Evolutionary conservation across 1,140 invertebrate species (phyloP).

Genomic region (Phymastichus coffea): DNA sequence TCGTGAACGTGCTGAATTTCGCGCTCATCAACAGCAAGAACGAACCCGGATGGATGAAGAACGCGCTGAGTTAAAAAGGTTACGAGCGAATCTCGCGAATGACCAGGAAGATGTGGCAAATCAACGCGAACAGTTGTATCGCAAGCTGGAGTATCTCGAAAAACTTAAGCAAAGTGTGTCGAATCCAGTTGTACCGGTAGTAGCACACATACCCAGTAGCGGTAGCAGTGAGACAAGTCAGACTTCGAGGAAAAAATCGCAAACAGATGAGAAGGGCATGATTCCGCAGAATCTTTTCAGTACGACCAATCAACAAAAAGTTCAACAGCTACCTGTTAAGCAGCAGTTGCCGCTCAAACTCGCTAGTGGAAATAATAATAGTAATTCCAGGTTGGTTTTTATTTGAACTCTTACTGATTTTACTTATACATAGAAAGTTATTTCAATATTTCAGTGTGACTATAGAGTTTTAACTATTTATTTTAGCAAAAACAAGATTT

Average conservation of each 20-base stretch:
- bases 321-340: conserved; percentile 66
- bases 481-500: conserved; percentile 2
- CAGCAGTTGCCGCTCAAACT: conserved; percentile 85
- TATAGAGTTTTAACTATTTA: background rate
- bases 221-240: background rate
- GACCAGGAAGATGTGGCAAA: conserved; percentile 82
- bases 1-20: conserved; percentile 78
- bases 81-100: conserved; percentile 66
- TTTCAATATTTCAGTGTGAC: background rate
- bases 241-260: conserved; percentile 39
- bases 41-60: conserved; percentile 68
- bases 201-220: background rate
- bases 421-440: background rate
- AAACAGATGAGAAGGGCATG: conserved; percentile 41
- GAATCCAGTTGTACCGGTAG: conserved; percentile 33
- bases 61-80: conserved; percentile 58
- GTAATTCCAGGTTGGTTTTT: conserved; percentile 48
- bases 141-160: conserved; percentile 76
- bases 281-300: conserved; percentile 76
- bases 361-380: conserved; percentile 57
- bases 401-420: conserved; percentile 1
- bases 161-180: conserved; percentile 64
- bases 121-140: conserved; percentile 82
- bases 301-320: conserved; percentile 81
- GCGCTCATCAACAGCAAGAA: conserved; percentile 63